Base-by-base conservation (phyloP, 2,888 invertebrate species). In the Euzetes globulus region DNA sequence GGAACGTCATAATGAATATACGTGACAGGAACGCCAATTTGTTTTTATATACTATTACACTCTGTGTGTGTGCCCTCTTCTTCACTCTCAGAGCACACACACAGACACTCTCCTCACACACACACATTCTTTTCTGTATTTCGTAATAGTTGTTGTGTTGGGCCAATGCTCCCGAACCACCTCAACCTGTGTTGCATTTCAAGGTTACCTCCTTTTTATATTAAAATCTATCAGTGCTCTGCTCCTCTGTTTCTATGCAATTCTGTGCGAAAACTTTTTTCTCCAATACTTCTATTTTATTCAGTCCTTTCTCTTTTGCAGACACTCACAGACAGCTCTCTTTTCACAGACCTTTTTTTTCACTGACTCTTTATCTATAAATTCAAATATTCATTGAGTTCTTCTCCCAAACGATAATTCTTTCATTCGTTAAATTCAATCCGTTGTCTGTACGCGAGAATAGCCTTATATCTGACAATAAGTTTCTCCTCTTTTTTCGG, bases 141-240 rank as follows among this genome's bases (percentile, higher is more conserved):
- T 63, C 37, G 63, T 27, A 63, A 63, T 63, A 33, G 33, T 17
- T 17, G 63, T 27, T 9, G 29, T 63, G 60, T 37, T 63, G 29
- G 33, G 37, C 29, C 63, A 63, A 33, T 63, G 37, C 63, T 33
- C 63, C 37, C 63, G 15, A 29, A 33, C 33, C 63, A 63, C 63
- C 37, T 33, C 52, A 63, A 29, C 37, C 63, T 63, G 11, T 63
- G 63, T 27, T n/a, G 33, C 63, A 63, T 63, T 63, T 63, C 63
- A 63, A 63, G 63, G 63, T 63, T 63, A 63, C 63, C 63, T 63
- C 63, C 63, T 63, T 63, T 63, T 63, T 19, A 63, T 63, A 63
- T 63, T 63, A 63, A 29, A 63, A 29, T 52, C 52, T 52, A 52
- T 52, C 52, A 52, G 22, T 52, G 7, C 22, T 52, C 52, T 52